A percentile compares a stretch with the other conserved stretches of the same genome.
Conservation (phyloP, 1,140 invertebrate species). For the Zaprionus africanus region DNA sequence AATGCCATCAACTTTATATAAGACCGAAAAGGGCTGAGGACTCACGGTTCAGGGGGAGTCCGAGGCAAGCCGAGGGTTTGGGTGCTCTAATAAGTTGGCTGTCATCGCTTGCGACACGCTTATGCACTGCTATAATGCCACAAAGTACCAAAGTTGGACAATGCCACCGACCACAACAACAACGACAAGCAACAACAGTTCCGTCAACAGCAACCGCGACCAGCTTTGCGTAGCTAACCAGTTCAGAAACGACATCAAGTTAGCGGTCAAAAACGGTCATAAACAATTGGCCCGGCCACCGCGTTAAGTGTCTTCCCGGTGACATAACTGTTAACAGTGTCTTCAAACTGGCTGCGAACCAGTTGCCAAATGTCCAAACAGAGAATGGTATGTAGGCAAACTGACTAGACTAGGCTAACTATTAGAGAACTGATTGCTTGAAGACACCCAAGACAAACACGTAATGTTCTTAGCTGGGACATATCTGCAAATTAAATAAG, state of each 20-base stretch:
- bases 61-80: neutral
- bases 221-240: constrained; percentile 53
- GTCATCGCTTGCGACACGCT: constrained; percentile 73
- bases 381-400: neutral
- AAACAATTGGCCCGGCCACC: constrained; percentile 46
- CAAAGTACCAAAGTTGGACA: constrained; percentile 64
- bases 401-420: neutral
- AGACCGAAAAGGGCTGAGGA: constrained; percentile 33
- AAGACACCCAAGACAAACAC: neutral
- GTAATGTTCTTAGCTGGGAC: neutral
- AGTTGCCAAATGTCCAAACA: constrained; percentile 26
- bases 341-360: constrained; percentile 41
- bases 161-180: constrained; percentile 13
- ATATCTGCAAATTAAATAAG: neutral
- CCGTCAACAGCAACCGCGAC: constrained; percentile 38
- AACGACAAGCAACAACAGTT: neutral
- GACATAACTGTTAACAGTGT: constrained; percentile 68
- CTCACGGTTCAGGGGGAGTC: neutral
- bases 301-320: constrained; percentile 44
- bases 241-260: constrained; percentile 52
- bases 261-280: constrained; percentile 69
- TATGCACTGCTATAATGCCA: constrained; percentile 37
- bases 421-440: neutral
- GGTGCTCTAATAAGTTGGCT: constrained; percentile 59
- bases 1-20: constrained; percentile 51